phyloP scores from a whole-genome alignment of 2,113 vertebrate genomes.

The Ptilorrhoa leucosticta region DNA sequence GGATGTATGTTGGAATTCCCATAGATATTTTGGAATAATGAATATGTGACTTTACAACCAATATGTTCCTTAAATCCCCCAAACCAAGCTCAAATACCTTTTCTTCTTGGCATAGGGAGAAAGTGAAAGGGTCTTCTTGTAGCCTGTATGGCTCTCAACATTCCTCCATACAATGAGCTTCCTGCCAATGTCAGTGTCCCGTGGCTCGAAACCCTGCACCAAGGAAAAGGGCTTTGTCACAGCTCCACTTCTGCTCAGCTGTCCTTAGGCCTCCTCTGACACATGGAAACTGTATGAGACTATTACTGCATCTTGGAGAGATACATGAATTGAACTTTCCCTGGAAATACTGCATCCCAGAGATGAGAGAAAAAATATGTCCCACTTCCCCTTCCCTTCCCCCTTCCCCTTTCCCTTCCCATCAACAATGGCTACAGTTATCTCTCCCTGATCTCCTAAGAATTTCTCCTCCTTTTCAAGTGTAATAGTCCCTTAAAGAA shows the following conservation, averaged over 20 bases:
- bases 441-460: background rate
- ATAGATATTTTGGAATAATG: background rate
- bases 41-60: background rate
- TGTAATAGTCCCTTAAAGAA: background rate
- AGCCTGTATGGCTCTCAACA: conserved; percentile 84
- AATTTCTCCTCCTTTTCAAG: background rate
- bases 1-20: background rate
- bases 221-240: background rate
- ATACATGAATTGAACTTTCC: background rate
- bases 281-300: background rate
- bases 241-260: background rate
- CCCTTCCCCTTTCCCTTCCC: background rate
- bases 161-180: conserved; percentile 84
- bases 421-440: background rate
- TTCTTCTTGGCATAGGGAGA: conserved; percentile 75
- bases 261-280: background rate
- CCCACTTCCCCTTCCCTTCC: background rate
- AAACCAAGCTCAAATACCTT: conserved; percentile 64
- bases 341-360: background rate
- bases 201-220: conserved; percentile 89
- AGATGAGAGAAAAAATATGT: background rate
- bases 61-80: background rate
- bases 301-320: background rate
- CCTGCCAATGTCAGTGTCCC: conserved; percentile 87
- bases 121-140: conserved; percentile 80